phyloP scores from a whole-genome alignment of 92 coral and sea anemone genomes.

The Palythoa grandis region DNA sequence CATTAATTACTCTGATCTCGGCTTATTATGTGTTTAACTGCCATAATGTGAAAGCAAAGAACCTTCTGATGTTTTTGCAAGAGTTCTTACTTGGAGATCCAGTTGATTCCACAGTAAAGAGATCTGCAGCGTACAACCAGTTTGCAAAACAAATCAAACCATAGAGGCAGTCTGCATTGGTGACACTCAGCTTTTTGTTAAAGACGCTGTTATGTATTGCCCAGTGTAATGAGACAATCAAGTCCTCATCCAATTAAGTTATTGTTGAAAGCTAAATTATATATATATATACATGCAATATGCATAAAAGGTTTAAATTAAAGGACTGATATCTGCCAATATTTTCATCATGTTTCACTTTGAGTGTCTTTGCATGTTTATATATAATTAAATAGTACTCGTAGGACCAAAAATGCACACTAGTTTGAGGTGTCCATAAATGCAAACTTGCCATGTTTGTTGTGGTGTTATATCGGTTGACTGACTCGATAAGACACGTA shows the following conservation, averaged over 20 bases:
- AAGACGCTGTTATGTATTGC: constrained; percentile 26
- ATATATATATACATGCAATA: constrained; percentile 19
- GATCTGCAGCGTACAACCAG: constrained; percentile 36
- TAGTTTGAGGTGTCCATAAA: constrained; percentile 2
- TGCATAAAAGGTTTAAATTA: constrained; percentile 8
- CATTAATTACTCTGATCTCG: constrained; percentile 39
- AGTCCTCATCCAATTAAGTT: constrained; percentile 14
- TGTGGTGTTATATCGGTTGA: background rate
- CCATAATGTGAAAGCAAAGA: constrained; percentile 38
- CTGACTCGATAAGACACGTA: too few relatives aligned
- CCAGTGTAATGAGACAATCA: constrained; percentile 18
- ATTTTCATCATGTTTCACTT: constrained; percentile 25
- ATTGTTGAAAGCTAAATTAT: constrained; percentile 29
- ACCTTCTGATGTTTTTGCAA: constrained; percentile 51
- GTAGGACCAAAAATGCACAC: background rate
- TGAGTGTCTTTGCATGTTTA: constrained; percentile 29
- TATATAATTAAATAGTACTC: background rate
- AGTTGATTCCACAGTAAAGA: constrained; percentile 44
- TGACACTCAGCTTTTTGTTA: constrained; percentile 14
- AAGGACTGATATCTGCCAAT: constrained; percentile 22
- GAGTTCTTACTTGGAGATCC: constrained; percentile 43
- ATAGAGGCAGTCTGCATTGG: constrained; percentile 35
- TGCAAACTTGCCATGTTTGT: background rate
- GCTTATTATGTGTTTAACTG: constrained; percentile 42
- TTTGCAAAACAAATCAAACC: constrained; percentile 45